Base-by-base conservation (phyloP, 2,113 vertebrate genomes). In the Xyrauchen texanus region DNA sequence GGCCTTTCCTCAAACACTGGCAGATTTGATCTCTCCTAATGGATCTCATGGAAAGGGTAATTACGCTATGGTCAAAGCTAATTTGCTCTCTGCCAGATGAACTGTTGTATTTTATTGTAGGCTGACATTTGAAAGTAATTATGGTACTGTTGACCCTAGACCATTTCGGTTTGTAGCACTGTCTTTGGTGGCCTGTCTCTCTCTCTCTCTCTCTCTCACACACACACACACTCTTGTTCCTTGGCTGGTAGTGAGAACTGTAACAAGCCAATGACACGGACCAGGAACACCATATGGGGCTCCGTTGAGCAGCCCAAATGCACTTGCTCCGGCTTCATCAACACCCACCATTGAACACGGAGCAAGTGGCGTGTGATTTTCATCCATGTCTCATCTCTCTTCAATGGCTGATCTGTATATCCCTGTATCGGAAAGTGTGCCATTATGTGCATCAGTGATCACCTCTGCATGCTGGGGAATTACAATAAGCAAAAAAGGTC, bases 61-160 rank as follows among this genome's bases (percentile, higher is more conserved):
- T 98, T 98, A 99, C 94, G 92, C 96, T 95, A 96, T 98, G 98
- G 98, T 98, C 98, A 98, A 99, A 99, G 97, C 98, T 99, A 98
- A 99, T 99, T 99, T 99, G 98, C 96, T 98, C 98, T 99, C 96
- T 98, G 97, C 96, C 97, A 99, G 98, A 99, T 99, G 98, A 99
- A 99, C 98, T 99, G 98, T 98, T 99, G 97, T 98, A 98, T 99
- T 99, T 99, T 98, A 99, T 98, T 98, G 98, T 98, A 95, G 95
- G 96, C 96, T 99, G 98, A 98, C 98, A 99, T 99, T 99, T 99
- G 96, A 98, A 99, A 99, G 97, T 99, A 99, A 99, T 99, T 98
- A 99, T 96, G 93, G 97, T 96, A 98, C 96, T 98, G 96, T 98
- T 99, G 98, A 99, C 98, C 98, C 97, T 97, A 96, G 96, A 96